A percentile compares a stretch with the other conserved stretches of the same genome.
Conservation (phyloP, 2,888 invertebrate species). For the Alcis repandata region DNA sequence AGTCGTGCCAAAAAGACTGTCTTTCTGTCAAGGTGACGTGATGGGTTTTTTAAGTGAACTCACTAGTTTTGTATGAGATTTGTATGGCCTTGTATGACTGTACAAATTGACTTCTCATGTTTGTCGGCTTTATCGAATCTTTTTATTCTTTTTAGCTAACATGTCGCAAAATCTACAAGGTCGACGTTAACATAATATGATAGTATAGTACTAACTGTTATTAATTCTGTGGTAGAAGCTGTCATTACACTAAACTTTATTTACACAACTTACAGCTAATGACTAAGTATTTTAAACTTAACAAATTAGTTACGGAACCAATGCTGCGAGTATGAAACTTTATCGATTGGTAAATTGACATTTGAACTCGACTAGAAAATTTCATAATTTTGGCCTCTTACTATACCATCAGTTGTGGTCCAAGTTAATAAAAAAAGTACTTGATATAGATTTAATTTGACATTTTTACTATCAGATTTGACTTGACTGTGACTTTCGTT, state of each 20-base stretch:
- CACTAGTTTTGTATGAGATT: slow-evolving; percentile 44
- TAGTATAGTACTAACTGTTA: too few relatives aligned
- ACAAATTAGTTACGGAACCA: too few relatives aligned
- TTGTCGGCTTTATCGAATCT: slow-evolving; percentile 33
- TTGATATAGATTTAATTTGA: too few relatives aligned
- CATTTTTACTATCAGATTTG: too few relatives aligned
- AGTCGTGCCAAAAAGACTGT: slow-evolving; percentile 8
- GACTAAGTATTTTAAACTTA: background rate
- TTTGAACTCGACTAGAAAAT: too few relatives aligned
- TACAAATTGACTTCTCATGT: slow-evolving; percentile 52
- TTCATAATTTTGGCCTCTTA: too few relatives aligned
- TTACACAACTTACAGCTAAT: background rate
- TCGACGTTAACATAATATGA: background rate
- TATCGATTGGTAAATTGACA: too few relatives aligned
- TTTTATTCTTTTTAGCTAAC: background rate
- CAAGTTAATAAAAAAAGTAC: too few relatives aligned
- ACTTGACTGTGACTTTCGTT: too few relatives aligned
- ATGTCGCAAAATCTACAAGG: slow-evolving; percentile 1
- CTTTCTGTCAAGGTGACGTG: slow-evolving; percentile 42
- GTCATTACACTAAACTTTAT: background rate
- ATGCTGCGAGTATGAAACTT: too few relatives aligned
- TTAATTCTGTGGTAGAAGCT: too few relatives aligned
- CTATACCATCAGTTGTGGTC: too few relatives aligned
- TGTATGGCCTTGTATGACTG: slow-evolving; percentile 29
- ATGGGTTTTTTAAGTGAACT: slow-evolving; percentile 52